Base-by-base conservation (phyloP, 2,888 invertebrate species). In the Syritta pipiens region DNA sequence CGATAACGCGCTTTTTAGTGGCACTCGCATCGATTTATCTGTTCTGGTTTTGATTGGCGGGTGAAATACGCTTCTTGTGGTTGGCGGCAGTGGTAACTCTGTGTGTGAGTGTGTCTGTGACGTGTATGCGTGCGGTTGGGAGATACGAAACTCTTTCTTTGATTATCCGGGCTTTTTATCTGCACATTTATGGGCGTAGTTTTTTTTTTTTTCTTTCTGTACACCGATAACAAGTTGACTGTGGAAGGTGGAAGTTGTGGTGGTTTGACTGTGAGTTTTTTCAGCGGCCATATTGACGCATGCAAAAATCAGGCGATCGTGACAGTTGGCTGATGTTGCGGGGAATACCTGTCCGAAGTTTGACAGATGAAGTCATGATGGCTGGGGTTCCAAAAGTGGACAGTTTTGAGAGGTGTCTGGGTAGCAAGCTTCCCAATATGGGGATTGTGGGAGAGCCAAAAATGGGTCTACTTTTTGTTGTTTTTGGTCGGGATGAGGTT, bases 1-100 rank as follows among this genome's bases (percentile, higher is more conserved):
- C 74, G 79, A 79, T 79, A 74, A 79, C 79, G 79, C 79, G 79
- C 79, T 79, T 79, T 79, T 79, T 74, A 68, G 62, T 74, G 57
- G 67, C 59, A 79, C 67, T 74, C 67, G 68, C 79, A 79, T 68
- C 74, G 79, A 79, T 79, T 79, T 79, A 79, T 74, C 79, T 79
- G 79, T 68, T 68, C 68, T 74, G 79, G 44, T 62, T 79, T 57
- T 79, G 79, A 79, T 79, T 79, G 79, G 79, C 68, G 79, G 74
- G 57, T 74, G 57, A 74, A 79, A 51, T 74, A 79, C 30, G 30
- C 79, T 67, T 72, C 65, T 62, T 55, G 49, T 62, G 68, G 75
- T 60, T 40, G 48, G 49, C 6, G 22, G 42, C n/a, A 40, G n/a
- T 5, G 17, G 26, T 12, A 20, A 7, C 9, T 24, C 20, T 14